Evolutionary conservation across 2,797 vertebrate genomes (phyloP), one percentile per base, ranked within the genome.

Genomic region (Galagoides demidoff): DNA sequence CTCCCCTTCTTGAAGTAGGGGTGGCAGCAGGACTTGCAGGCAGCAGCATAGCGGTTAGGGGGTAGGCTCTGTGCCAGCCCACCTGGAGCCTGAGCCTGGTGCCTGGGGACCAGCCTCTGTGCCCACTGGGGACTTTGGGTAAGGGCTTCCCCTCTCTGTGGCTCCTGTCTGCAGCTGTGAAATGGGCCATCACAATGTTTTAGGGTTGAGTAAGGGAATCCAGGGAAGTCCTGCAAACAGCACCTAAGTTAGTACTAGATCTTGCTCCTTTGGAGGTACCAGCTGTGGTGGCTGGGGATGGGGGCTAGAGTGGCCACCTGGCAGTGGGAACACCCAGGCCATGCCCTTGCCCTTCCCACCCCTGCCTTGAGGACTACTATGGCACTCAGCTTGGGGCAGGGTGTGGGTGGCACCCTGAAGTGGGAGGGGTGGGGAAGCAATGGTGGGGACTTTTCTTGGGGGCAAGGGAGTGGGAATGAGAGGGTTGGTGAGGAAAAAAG

Each of bases 1-100:
- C 43, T 93, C 27, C n/a, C 43, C 7, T 78, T 25, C 3, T 3
- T 70, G 57, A 63, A 13, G 29, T 17, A 43, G 76, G 76, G 0
- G 0, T 37, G 61, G 16, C 49, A 1, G 4, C 10, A 39, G 49
- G 49, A 22, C 10, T 64, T 0, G 0, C 3, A 5, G 86, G 74
- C 43, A 34, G 22, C 9, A 3, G 64, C 57, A 7, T 19, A 0
- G 17, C 17, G 31, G 34, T 19, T 25, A 7, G 34, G 76, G 49
- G 22, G 0, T 22, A n/a, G 59, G 29, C 31, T 59, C 17, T 27
- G 59, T n/a, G 66, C 43, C 57, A 31, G 77, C 27, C 85, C 59
- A 71, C 55, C 61, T 1, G 1, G 27, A 17, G 9, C 39, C 83
- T 11, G 71, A 73, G 82, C 74, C 43, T 2, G 0, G 52, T 2